These are phyloP conservation scores for Busseola fusca DNA, from an alignment of 2,888 invertebrate species.

Conservation along the genomic window DNA sequence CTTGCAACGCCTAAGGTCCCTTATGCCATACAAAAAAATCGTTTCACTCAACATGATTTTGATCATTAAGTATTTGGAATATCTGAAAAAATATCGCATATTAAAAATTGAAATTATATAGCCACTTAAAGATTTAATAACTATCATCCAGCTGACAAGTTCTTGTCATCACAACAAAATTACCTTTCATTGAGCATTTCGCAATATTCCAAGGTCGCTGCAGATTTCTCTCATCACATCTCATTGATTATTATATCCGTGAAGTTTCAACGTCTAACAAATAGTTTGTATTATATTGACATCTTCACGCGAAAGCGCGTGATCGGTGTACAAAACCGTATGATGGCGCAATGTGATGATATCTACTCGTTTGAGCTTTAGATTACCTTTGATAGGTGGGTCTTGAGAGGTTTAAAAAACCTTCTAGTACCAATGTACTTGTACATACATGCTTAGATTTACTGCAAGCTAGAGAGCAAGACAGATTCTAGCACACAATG, in stretches of 20 bases:
- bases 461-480: not conserved
- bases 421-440: not conserved
- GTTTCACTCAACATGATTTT: constrained; percentile 6
- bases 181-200: constrained; percentile 29
- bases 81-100: no score
- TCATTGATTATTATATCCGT: constrained; percentile 18
- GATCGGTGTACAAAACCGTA: constrained; percentile 43
- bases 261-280: constrained; percentile 12
- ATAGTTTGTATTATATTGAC: constrained; percentile 8
- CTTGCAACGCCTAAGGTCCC: not conserved
- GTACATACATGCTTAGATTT: not conserved
- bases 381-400: not conserved
- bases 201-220: constrained; percentile 34
- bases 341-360: constrained; percentile 25
- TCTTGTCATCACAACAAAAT: constrained; percentile 8
- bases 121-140: constrained; percentile 2
- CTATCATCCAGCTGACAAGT: constrained; percentile 7
- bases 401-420: not conserved
- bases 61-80: not conserved
- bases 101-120: not conserved
- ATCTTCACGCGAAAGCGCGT: constrained; percentile 37
- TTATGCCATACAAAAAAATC: not conserved
- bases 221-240: constrained; percentile 46
- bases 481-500: not conserved
- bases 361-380: not conserved